Base-by-base conservation (phyloP, 2,888 invertebrate species). In the Nephrotoma appendiculata region DNA sequence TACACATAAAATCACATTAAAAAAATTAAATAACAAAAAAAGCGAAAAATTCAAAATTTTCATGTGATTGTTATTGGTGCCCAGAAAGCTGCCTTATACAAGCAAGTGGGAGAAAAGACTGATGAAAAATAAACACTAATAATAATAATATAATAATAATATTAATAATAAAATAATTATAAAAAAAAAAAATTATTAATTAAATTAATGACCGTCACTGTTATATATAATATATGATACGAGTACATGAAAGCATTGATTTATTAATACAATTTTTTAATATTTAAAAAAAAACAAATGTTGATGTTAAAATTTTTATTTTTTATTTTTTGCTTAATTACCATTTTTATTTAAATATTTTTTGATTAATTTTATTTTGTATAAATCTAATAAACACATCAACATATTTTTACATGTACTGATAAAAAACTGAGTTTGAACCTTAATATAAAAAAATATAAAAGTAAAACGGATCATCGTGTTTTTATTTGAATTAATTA, bases 61-160 rank as follows among this genome's bases (percentile, higher is more conserved):
- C n/a, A 85, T 85, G 44, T 44, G 85, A 85, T 85, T 85, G 42
- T 85, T 87, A 86, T 86, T 87, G 87, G 87, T 87, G 87, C 87
- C 87, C 87, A 88, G 86, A 87, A 86, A 88, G 87, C 87, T 88
- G 88, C 88, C 88, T 88, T 88, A 87, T 87, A 87, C 87, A 87
- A 88, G 88, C 88, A 88, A 88, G 87, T 88, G 88, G 88, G 88
- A 88, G 87, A 88, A 87, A 88, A 88, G 88, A 88, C 88, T 88
- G 88, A 88, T 87, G 87, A 87, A 87, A 86, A 85, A 87, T 83
- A 86, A 86, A 31, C 52, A 41, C 52, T 42, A 86, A 71, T 41
- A 57, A 86, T 19, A 85, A 44, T 31, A 86, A 86, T 45, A 45
- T 48, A 41, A 84, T 42, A 84, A 84, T 84, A 84, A 84, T 84